Evolutionary conservation across 2,113 vertebrate species (phyloP).

Genomic region (Hymenochirus boettgeri): DNA sequence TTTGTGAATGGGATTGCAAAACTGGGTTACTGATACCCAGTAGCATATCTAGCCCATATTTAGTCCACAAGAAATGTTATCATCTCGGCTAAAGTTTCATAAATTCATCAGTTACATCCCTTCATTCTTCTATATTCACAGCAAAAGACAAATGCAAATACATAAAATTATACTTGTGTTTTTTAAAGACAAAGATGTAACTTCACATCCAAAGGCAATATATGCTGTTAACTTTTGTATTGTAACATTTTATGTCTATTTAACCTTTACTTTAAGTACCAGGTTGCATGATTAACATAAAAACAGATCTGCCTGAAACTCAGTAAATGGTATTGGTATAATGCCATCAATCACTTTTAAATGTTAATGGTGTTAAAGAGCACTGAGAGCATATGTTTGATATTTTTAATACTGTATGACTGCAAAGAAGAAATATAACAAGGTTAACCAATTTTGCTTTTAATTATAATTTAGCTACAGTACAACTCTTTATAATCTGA

Average conservation of each 20-base stretch:
- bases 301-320: conserved; percentile 71
- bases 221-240: conserved; percentile 51
- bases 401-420: conserved; percentile 62
- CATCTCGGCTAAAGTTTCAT: too few species aligned
- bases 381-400: conserved; percentile 66
- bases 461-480: conserved; percentile 39
- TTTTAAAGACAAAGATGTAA: conserved; percentile 24
- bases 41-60: too few species aligned
- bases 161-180: conserved; percentile 28
- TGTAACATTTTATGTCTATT: conserved; percentile 71
- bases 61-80: too few species aligned
- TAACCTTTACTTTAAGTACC: conserved; percentile 74
- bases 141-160: conserved; percentile 42
- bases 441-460: conserved; percentile 35
- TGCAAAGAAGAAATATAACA: conserved; percentile 45
- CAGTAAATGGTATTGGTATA: conserved; percentile 62
- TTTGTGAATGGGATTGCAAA: too few species aligned
- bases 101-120: too few species aligned
- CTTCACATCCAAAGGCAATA: conserved; percentile 37
- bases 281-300: conserved; percentile 68
- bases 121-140: conserved; percentile 24
- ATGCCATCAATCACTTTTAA: conserved; percentile 66
- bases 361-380: conserved; percentile 70
- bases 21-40: too few species aligned
- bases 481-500: conserved; percentile 24